Conservation (phyloP, 2,888 invertebrate species). For the Pseudeuparius sepicola region DNA sequence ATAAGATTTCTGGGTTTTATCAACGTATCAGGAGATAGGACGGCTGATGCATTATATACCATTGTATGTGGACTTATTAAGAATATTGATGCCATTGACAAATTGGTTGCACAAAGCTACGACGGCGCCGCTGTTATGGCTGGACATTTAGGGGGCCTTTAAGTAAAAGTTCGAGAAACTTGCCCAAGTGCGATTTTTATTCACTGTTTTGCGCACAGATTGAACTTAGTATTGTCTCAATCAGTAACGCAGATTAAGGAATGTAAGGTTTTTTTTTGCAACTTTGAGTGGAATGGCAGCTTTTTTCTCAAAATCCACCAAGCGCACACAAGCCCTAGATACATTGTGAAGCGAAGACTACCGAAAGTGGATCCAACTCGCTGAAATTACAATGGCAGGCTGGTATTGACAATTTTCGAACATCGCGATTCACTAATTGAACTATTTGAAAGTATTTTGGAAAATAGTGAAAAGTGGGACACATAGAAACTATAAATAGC, state of each 20-base stretch:
- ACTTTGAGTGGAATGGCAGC: constrained; percentile 24
- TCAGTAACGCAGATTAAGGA: constrained; percentile 24
- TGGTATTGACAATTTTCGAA: constrained; percentile 20
- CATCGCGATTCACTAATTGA: constrained; percentile 16
- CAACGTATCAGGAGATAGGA: constrained; percentile 17
- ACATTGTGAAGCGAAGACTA: constrained; percentile 15
- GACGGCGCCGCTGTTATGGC: constrained; percentile 29
- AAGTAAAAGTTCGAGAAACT: constrained; percentile 25
- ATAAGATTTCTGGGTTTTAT: constrained; percentile 13
- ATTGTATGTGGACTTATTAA: constrained; percentile 21
- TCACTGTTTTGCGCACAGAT: constrained; percentile 18
- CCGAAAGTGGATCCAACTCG: constrained; percentile 19
- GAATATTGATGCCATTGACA: constrained; percentile 23
- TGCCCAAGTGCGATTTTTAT: constrained; percentile 23
- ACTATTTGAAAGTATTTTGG: constrained; percentile 18
- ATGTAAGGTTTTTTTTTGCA: constrained; percentile 27
- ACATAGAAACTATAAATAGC: constrained; percentile 13
- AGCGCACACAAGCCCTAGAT: constrained; percentile 20
- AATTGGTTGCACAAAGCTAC: constrained; percentile 31
- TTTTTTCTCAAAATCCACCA: constrained; percentile 28
- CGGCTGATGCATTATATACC: constrained; percentile 23
- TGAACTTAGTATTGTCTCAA: constrained; percentile 23
- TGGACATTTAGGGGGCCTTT: constrained; percentile 26
- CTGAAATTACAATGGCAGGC: constrained; percentile 21
- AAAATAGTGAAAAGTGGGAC: constrained; percentile 17